Evolutionary conservation across 2,113 vertebrate genomes (phyloP).

Genomic region (Neogale vison): DNA sequence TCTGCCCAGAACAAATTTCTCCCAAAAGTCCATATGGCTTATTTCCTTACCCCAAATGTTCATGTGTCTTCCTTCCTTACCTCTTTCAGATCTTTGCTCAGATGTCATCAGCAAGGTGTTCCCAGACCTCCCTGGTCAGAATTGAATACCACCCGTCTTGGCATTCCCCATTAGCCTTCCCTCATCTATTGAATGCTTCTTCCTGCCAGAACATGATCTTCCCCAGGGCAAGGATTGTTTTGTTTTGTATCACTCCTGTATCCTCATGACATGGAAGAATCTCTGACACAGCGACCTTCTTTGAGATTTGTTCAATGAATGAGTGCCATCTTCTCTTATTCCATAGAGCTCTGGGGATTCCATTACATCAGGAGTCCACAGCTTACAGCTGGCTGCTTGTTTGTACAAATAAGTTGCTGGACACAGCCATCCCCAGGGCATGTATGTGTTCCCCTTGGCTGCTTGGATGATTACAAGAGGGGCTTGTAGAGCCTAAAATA

Average conservation of each 20-base stretch:
- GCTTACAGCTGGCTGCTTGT: neutral
- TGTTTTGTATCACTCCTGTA: no score
- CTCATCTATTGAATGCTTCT: neutral
- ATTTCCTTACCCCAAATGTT: neutral
- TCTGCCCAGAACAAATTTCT: neutral
- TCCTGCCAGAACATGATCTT: neutral
- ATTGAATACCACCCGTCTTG: neutral
- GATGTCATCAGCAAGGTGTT: neutral
- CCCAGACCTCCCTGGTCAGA: neutral
- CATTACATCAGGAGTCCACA: neutral
- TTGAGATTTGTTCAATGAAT: no score
- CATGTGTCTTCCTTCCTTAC: neutral
- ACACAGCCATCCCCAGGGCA: neutral
- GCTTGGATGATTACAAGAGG: neutral
- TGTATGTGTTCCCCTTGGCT: neutral
- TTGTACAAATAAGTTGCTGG: conserved; percentile 24
- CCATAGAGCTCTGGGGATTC: neutral
- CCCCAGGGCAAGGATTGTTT: no score
- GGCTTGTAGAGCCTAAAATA: neutral
- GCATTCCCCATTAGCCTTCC: neutral
- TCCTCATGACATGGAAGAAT: no score
- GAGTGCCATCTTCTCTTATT: neutral
- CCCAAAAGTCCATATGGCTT: neutral
- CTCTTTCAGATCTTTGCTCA: neutral
- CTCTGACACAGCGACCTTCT: no score